Conservation (phyloP, 2,797 vertebrate genomes). For the Lacerta viridis region DNA sequence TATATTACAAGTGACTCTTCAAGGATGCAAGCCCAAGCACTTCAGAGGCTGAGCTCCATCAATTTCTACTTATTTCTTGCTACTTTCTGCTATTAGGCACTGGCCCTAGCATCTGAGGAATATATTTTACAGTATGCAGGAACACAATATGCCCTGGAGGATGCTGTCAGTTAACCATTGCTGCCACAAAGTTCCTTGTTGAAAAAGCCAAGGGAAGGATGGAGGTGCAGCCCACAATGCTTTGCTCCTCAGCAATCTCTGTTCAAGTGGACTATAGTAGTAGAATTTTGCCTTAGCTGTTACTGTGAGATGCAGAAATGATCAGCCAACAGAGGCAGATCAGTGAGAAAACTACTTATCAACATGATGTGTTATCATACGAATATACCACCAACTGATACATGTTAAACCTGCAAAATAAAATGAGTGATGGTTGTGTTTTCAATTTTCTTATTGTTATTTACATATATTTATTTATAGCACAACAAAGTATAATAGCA, state of each 20-base stretch:
- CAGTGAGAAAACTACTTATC: not conserved
- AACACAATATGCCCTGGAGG: constrained; percentile 4
- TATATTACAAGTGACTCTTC: constrained; percentile 44
- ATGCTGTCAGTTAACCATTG: not conserved
- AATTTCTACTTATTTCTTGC: constrained; percentile 37
- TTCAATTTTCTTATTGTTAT: not conserved
- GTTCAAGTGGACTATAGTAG: not conserved
- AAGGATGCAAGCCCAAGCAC: constrained; percentile 23
- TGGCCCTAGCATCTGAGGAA: constrained; percentile 31
- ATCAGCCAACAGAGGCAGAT: not conserved
- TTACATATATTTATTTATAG: too few species aligned
- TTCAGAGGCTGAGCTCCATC: constrained; percentile 35
- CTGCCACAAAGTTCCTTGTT: constrained; percentile 34
- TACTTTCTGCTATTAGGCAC: constrained; percentile 3
- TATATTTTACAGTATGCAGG: not conserved
- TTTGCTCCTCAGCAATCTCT: not conserved
- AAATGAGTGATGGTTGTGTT: not conserved
- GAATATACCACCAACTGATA: not conserved
- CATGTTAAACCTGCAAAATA: not conserved
- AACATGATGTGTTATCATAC: not conserved
- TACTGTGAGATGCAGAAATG: not conserved
- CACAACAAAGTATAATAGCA: too few species aligned
- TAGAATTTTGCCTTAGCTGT: not conserved
- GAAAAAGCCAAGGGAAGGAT: not conserved
- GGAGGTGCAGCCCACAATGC: not conserved